These are phyloP conservation scores for Onchidella celtica DNA, from an alignment of 2,888 invertebrate genomes.

Conservation along the genomic window DNA sequence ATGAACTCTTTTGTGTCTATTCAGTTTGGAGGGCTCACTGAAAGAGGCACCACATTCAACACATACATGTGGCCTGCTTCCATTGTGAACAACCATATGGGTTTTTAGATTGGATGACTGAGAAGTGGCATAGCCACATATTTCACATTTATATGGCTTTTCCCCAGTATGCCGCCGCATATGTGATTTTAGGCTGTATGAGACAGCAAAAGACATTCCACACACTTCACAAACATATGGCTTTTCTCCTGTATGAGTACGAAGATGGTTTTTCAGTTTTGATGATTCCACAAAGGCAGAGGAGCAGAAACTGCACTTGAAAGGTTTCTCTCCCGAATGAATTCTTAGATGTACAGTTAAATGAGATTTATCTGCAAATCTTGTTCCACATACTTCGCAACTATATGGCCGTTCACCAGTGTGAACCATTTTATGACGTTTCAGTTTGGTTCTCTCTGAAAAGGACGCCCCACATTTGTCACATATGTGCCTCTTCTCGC, in stretches of 20 bases:
- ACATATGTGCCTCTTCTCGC: constrained; percentile 43
- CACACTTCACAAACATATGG: constrained; percentile 38
- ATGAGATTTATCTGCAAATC: constrained; percentile 48
- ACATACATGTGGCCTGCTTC: constrained; percentile 43
- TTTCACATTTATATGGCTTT: constrained; percentile 33
- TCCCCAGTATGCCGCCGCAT: constrained; percentile 38
- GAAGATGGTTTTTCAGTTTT: constrained; percentile 37
- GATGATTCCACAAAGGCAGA: constrained; percentile 46
- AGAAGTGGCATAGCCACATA: constrained; percentile 34
- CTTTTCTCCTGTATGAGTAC: constrained; percentile 46
- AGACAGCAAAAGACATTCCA: constrained; percentile 41
- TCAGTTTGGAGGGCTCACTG: constrained; percentile 13
- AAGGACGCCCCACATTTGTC: constrained; percentile 44
- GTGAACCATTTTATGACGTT: constrained; percentile 45
- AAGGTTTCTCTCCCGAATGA: constrained; percentile 50
- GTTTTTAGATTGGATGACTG: constrained; percentile 39
- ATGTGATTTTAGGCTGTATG: constrained; percentile 29
- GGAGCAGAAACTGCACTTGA: constrained; percentile 41
- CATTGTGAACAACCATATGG: constrained; percentile 39
- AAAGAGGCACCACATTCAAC: constrained; percentile 44
- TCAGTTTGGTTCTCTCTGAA: constrained; percentile 44
- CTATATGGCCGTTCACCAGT: constrained; percentile 43
- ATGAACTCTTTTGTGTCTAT: constrained; percentile 29
- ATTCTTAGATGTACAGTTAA: constrained; percentile 45
- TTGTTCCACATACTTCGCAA: constrained; percentile 45